Percentiles rank a stretch among this genome's conserved stretches.
Conservation (phyloP, 2,888 invertebrate species). For the Bhutanitis thaidina region DNA sequence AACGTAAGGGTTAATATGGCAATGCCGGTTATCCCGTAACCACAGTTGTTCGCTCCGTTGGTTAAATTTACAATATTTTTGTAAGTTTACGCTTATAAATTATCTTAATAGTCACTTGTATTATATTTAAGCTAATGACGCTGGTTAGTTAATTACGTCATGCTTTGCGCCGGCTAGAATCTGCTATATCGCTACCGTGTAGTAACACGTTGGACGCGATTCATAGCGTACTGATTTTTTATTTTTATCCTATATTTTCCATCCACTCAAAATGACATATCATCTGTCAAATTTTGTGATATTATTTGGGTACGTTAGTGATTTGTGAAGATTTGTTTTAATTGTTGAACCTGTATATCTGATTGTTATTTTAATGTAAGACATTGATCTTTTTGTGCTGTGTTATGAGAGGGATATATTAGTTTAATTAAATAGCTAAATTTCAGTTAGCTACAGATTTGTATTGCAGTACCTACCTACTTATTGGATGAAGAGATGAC, state of each 20-base stretch:
- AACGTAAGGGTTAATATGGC: too few relatives aligned
- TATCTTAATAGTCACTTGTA: too few relatives aligned
- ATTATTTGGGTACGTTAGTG: conserved; percentile 44
- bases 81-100: too few relatives aligned
- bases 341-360: conserved; percentile 8
- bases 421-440: background rate
- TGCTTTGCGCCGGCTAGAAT: conserved; percentile 56
- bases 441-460: too few relatives aligned
- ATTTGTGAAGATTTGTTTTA: conserved; percentile 26
- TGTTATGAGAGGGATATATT: too few relatives aligned
- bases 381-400: conserved; percentile 35
- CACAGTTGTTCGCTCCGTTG: too few relatives aligned
- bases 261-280: conserved; percentile 24
- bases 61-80: too few relatives aligned
- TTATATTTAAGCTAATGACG: too few relatives aligned
- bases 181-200: conserved; percentile 39
- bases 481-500: conserved; percentile 6
- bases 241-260: conserved; percentile 6
- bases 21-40: too few relatives aligned
- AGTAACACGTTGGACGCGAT: conserved; percentile 26
- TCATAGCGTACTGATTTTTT: conserved; percentile 11
- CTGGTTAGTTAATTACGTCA: conserved; percentile 49
- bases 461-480: too few relatives aligned
- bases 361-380: background rate
- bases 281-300: conserved; percentile 34